Conservation (phyloP, 2,113 vertebrate genomes). For the Cebus imitator region DNA sequence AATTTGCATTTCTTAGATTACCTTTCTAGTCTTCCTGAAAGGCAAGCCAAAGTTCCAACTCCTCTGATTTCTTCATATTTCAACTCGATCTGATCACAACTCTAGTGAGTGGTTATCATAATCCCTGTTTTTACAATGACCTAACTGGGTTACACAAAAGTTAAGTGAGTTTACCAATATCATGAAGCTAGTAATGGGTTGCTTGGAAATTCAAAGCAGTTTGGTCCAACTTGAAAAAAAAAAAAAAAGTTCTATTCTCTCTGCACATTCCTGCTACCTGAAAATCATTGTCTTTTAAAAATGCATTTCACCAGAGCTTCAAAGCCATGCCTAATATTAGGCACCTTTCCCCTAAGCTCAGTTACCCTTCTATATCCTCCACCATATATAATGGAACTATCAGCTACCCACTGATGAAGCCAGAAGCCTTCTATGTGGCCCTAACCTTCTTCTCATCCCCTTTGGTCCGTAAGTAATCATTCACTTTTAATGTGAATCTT, state of each 20-base stretch:
- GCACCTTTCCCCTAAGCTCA: not conserved
- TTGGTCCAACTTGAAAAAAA: not conserved
- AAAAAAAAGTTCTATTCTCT: not conserved
- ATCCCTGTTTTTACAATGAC: not conserved
- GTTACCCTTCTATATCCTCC: not conserved
- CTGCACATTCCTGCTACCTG: not conserved
- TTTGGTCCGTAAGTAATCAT: not conserved
- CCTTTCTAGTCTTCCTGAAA: not conserved
- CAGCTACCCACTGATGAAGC: too few species aligned
- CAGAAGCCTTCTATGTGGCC: not conserved
- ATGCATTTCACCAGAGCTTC: not conserved
- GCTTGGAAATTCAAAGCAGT: not conserved
- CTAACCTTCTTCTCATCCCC: too few species aligned
- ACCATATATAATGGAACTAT: accelerated
- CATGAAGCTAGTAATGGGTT: not conserved
- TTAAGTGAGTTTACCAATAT: not conserved
- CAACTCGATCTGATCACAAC: not conserved
- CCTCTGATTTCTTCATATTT: not conserved
- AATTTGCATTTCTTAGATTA: not conserved
- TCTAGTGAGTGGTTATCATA: not conserved
- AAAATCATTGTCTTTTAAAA: not conserved
- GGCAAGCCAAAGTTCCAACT: not conserved
- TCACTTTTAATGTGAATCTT: not conserved
- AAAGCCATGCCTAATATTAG: not conserved
- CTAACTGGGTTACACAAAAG: not conserved